Evolutionary conservation across 2,888 invertebrate genomes (phyloP).

Genomic region (Tanypteryx hageni): DNA sequence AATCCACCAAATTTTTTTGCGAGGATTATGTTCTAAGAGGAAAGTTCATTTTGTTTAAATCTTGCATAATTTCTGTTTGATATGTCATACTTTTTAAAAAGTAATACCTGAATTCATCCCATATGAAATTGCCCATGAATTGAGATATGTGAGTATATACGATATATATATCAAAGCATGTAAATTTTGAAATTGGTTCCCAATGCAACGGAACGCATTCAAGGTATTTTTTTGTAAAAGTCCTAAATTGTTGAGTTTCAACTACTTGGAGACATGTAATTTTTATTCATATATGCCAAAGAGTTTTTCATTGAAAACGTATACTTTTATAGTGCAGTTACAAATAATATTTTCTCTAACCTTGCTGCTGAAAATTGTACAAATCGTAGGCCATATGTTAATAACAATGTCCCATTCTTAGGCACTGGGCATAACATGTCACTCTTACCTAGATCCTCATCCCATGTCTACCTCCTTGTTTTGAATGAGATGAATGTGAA

Average conservation of each 20-base stretch:
- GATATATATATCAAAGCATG: constrained; percentile 2
- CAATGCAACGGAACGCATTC: background rate
- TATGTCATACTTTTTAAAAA: background rate
- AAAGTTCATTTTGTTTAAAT: constrained; percentile 3
- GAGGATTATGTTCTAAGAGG: background rate
- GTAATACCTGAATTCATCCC: constrained; percentile 25
- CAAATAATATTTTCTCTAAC: constrained; percentile 56
- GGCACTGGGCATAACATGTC: constrained; percentile 37
- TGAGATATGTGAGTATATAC: constrained; percentile 20
- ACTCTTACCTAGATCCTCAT: constrained; percentile 56
- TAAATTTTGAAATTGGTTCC: background rate
- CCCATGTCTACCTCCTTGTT: constrained; percentile 63
- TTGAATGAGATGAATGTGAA: constrained; percentile 60
- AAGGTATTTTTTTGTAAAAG: constrained; percentile 4
- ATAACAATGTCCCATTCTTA: constrained; percentile 3
- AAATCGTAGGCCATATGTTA: constrained; percentile 48
- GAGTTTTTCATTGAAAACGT: constrained; percentile 55
- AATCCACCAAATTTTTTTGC: background rate
- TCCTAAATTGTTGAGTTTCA: constrained; percentile 22
- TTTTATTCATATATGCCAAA: constrained; percentile 59
- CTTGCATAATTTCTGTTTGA: constrained; percentile 41
- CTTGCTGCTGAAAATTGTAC: constrained; percentile 59
- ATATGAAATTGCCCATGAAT: constrained; percentile 12
- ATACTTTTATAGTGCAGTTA: constrained; percentile 39
- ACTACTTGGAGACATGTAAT: constrained; percentile 57